Evolutionary conservation across 2,113 vertebrate species (phyloP), one percentile per base, ranked within the genome.

Genomic region (Potamarius usumacintae): DNA sequence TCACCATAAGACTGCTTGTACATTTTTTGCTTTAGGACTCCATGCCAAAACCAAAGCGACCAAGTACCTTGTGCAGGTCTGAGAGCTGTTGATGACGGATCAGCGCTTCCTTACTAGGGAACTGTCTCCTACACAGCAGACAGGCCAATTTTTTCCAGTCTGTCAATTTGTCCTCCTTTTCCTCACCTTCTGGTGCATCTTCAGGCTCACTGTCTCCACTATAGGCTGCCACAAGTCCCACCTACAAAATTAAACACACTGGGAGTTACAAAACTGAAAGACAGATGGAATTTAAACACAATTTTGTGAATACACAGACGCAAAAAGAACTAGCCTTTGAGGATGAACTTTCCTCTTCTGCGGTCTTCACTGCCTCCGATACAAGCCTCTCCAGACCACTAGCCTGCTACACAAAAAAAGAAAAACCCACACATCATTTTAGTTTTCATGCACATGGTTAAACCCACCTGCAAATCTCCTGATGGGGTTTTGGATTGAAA

Each of bases 91-190:
- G 98, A 91, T 99, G 98, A 86, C 98, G 93, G 85, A 97, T 89
- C 25, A 99, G 93, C 76, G 96, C 95, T 12, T 99, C 98, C 94
- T 96, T 99, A 91, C 96, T 99, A 53, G 98, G 98, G 90, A 99
- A 99, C 81, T 99, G 98, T 84, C 98, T 96, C 88, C 98, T 95
- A 89, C 98, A 99, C 8, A 99, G 94, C 85, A 99, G 90, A 86
- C 98, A 99, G 15, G 98, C 98, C 93, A 99, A 91, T 92, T 99
- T 99, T 87, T 96, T 97, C 97, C 97, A 99, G 93, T 99, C 98
- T 0, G 97, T 99, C 88, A 99, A 88, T 82, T 97, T 98, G 89
- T 99, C 97, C 72, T 96, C 96, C 74, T 94, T 93, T 12, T 95
- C 95, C 12, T 97, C 97, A 14, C 95, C 92, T 6, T 97, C 94